Base-by-base conservation (phyloP, 2,113 vertebrate species). In the Willisornis vidua region DNA sequence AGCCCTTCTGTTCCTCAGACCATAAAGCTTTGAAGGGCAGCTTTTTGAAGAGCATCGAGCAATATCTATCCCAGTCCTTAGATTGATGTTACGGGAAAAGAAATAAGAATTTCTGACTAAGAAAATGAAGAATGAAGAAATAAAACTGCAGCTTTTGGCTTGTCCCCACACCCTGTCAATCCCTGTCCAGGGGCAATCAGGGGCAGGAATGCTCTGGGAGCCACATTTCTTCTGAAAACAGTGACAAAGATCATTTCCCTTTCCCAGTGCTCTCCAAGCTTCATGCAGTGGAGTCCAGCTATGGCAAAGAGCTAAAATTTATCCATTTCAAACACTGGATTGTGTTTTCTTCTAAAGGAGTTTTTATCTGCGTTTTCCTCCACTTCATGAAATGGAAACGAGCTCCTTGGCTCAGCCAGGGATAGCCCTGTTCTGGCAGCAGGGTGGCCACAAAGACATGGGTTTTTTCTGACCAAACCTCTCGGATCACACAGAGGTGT, bases 291-390 rank as follows among this genome's bases (percentile, higher is more conserved):
- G 79, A 61, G 19, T 23, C 33, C 0, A 6, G 61, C 72, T 61
- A 49, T 54, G 58, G 31, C 22, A 78, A 87, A 84, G 48, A 86
- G 43, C 26, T 74, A 28, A 43, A 23, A 89, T 57, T 35, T 31
- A 28, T 39, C 71, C 70, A 75, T 65, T 45, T 74, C 29, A 85
- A 92, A 73, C 39, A 61, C 46, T 88, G 39, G 15, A 9, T 92
- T 59, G 52, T 85, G 7, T 85, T 93, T 90, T 70, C 45, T 63
- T 67, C 33, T 61, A 89, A 61, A 72, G 70, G 63, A 1, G 1
- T 87, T 94, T 94, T 72, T 57, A 84, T 65, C 71, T 75, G 77
- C 25, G 23, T 87, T 96, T 92, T 45, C 54, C 91, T 46, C 45
- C 45, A 2, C 18, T 80, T 85, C 48, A 68, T 71, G 57, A 31